Base-by-base conservation (phyloP, 35 echinoderm and acorn worm genomes). In the Eucidaris tribuloides region DNA sequence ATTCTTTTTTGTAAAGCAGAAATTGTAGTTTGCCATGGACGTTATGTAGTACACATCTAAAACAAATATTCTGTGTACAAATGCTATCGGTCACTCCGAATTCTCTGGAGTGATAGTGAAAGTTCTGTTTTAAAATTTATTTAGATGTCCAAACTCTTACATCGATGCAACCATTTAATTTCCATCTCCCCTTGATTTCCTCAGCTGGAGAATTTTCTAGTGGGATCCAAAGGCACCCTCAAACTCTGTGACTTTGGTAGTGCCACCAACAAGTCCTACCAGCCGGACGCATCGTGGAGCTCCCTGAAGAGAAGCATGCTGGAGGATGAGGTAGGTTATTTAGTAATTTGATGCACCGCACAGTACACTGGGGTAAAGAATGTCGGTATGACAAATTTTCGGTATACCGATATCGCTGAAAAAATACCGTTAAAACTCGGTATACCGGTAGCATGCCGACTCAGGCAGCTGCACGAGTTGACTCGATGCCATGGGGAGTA, bases 181-280 rank as follows among this genome's bases (percentile, higher is more conserved):
- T 23, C 24, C 7, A 65, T 65, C 17, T 65, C 7, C 62, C 27
- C 17, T 74, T 31, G 4, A 17, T 24, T 86, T 17, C 83, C 60
- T 4, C 39, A 94, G 92, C 74, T 94, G 71, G 93, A 96, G 65
- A 96, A 96, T 79, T 83, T 96, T 23, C 58, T 96, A 45, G 85
- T 96, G 4, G 78, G 93, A 27, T 29, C 79, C n/a, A 96, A 96
- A 48, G 84, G 84, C 23, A 79, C 74, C 13, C 79, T 96, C 25
- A 96, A 96, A 76, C 84, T 96, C 6, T 96, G 93, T 83, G 93
- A 96, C 68, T 96, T 96, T 84, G 93, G 93, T 31, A 91, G 88
- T 77, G 83, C 93, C 5, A 96, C 88, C 27, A 37, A 44, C 14
- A 96, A 87, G 23, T 70, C 93, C 1, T 88, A 91, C 46, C 77